These are phyloP conservation scores for Molossus molossus DNA, from an alignment of 2,797 vertebrate genomes.

Conservation along the genomic window DNA sequence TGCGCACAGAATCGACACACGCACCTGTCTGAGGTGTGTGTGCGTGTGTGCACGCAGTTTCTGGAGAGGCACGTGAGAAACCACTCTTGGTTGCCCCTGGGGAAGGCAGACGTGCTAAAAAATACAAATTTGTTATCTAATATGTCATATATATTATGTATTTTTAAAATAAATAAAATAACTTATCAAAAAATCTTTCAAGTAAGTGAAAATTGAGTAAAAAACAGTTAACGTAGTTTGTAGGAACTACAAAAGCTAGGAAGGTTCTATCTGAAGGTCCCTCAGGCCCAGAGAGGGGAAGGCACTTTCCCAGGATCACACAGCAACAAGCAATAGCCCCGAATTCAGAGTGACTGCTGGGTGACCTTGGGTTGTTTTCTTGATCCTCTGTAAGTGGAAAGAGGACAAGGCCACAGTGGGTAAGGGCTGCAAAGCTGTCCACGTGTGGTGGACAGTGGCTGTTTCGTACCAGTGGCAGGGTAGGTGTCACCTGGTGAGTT, in stretches of 20 bases:
- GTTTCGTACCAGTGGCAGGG: not conserved
- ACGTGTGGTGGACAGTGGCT: accelerated
- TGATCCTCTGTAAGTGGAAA: not conserved
- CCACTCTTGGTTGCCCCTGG: not conserved
- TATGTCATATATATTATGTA: not conserved
- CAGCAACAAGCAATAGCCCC: not conserved
- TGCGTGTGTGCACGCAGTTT: no score
- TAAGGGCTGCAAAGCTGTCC: not conserved
- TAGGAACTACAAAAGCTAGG: not conserved
- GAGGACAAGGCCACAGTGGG: not conserved
- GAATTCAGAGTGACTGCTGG: not conserved
- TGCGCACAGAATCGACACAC: not conserved
- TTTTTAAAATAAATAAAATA: conserved; percentile 12
- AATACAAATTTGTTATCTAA: not conserved
- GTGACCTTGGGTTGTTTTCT: not conserved
- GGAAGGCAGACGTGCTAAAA: not conserved
- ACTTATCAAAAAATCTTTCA: not conserved
- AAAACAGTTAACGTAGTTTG: not conserved
- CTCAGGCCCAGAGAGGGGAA: conserved; percentile 1
- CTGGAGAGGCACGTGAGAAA: not conserved
- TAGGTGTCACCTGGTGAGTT: not conserved
- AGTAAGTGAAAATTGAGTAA: not conserved
- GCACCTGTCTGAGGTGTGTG: not conserved
- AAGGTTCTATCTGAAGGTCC: not conserved
- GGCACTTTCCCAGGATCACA: not conserved